Percentiles rank a stretch among this genome's conserved stretches.
phyloP scores from a whole-genome alignment of 2,888 invertebrate genomes.

The Clanis bilineata region DNA sequence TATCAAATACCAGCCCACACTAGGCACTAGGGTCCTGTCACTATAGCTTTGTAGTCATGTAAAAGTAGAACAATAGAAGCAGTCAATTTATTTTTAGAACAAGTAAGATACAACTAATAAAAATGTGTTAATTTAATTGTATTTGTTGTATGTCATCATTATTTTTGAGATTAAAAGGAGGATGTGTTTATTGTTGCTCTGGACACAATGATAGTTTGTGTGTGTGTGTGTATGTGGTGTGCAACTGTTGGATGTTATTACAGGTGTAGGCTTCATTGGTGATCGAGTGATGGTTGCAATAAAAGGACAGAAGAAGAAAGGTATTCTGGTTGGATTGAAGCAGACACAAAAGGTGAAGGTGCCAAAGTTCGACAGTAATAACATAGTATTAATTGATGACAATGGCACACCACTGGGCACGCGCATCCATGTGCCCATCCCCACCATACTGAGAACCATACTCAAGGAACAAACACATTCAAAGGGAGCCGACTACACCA shows the following conservation, averaged over 20 bases:
- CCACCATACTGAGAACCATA: slow-evolving; percentile 92
- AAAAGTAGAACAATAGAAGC: too few species aligned
- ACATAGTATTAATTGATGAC: slow-evolving; percentile 97
- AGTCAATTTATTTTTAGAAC: too few species aligned
- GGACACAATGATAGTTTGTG: not conserved
- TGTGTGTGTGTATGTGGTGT: not conserved
- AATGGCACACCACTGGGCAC: slow-evolving; percentile 97
- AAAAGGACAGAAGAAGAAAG: slow-evolving; percentile 97
- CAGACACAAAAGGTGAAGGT: slow-evolving; percentile 90
- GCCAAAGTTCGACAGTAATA: slow-evolving; percentile 97
- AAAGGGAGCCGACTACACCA: slow-evolving; percentile 95
- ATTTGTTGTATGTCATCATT: too few species aligned
- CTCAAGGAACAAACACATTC: slow-evolving; percentile 90
- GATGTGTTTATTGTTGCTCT: too few species aligned
- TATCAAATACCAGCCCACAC: too few species aligned
- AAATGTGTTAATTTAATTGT: too few species aligned
- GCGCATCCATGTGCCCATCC: slow-evolving; percentile 97
- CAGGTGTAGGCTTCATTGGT: slow-evolving; percentile 83
- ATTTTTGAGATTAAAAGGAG: too few species aligned
- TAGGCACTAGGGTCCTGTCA: too few species aligned
- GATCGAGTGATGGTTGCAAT: slow-evolving; percentile 96
- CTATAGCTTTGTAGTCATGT: too few species aligned
- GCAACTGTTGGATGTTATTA: slow-evolving; percentile 24
- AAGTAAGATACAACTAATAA: too few species aligned
- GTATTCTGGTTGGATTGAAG: slow-evolving; percentile 89